These are phyloP conservation scores for Biston stratarius DNA, from an alignment of 2,888 invertebrate species.

Conservation along the genomic window DNA sequence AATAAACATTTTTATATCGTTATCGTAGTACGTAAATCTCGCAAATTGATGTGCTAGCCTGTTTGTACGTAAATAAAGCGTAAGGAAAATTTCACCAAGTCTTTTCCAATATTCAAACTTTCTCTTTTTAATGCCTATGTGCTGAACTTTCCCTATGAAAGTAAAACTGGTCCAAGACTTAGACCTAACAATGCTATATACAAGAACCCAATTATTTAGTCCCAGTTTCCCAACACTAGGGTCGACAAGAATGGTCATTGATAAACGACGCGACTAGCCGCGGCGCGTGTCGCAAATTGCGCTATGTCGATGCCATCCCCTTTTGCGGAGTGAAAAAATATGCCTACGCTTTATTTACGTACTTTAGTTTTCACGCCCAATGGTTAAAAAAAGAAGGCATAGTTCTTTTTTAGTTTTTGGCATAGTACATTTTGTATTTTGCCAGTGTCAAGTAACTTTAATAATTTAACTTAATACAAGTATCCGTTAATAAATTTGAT, in stretches of 20 bases:
- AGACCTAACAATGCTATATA: background rate
- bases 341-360: background rate
- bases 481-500: too few relatives aligned
- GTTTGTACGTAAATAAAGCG: too few relatives aligned
- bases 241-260: conserved; percentile 16
- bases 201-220: conserved; percentile 7
- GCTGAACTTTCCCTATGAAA: background rate
- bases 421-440: background rate
- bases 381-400: background rate
- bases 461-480: too few relatives aligned
- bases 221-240: background rate
- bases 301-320: conserved; percentile 15
- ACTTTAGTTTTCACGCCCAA: background rate
- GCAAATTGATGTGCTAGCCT: too few relatives aligned
- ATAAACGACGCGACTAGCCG: conserved; percentile 13
- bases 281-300: conserved; percentile 20
- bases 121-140: too few relatives aligned
- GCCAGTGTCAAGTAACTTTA: background rate
- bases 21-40: too few relatives aligned
- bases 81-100: too few relatives aligned
- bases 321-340: conserved; percentile 15
- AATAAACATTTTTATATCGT: too few relatives aligned
- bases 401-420: background rate
- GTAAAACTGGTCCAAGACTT: background rate
- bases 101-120: too few relatives aligned